Conservation (phyloP, 2,888 invertebrate species). For the Vesta saturnalis region DNA sequence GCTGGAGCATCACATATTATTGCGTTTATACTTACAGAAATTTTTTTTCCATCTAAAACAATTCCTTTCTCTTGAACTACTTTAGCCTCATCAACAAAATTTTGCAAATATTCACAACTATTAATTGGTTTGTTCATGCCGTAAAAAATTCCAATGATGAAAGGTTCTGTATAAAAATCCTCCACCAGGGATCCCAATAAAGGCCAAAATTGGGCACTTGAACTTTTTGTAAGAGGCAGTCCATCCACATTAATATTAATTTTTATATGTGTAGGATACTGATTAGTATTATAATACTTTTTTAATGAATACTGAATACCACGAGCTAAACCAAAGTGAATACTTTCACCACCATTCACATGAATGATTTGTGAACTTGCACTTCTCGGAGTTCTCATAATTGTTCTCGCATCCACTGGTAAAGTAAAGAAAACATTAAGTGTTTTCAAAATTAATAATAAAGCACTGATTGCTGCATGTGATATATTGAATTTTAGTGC, state of each 20-base stretch:
- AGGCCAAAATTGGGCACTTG: slow-evolving; percentile 46
- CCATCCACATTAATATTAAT: slow-evolving; percentile 44
- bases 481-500: background rate
- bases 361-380: background rate
- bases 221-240: slow-evolving; percentile 42
- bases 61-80: slow-evolving; percentile 26
- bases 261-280: slow-evolving; percentile 20
- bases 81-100: slow-evolving; percentile 41
- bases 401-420: background rate
- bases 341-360: slow-evolving; percentile 27
- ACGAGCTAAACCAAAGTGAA: slow-evolving; percentile 34
- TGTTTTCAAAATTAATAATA: slow-evolving; percentile 2
- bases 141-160: slow-evolving; percentile 34
- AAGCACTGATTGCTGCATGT: background rate
- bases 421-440: background rate
- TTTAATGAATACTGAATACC: slow-evolving; percentile 31
- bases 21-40: slow-evolving; percentile 30
- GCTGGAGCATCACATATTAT: slow-evolving; percentile 49
- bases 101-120: slow-evolving; percentile 39
- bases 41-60: slow-evolving; percentile 12
- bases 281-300: slow-evolving; percentile 20
- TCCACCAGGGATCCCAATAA: slow-evolving; percentile 26
- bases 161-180: slow-evolving; percentile 30
- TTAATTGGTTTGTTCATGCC: slow-evolving; percentile 39
- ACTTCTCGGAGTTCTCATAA: slow-evolving; percentile 2